These are phyloP conservation scores for Pempheris klunzingeri DNA, from an alignment of 2,797 vertebrate species.

Conservation along the genomic window DNA sequence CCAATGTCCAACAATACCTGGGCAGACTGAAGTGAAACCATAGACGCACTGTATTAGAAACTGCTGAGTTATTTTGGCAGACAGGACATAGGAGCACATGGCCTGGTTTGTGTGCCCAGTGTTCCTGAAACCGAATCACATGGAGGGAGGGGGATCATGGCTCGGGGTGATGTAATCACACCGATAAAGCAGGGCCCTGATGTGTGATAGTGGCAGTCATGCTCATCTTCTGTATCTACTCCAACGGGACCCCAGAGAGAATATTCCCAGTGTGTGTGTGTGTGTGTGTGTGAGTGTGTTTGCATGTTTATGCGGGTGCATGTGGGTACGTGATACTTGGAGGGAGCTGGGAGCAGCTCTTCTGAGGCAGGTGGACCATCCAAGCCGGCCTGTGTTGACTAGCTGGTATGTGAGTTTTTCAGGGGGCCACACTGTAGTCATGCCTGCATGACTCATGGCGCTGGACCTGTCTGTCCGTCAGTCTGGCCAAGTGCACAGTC, in stretches of 20 bases:
- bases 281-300: constrained; percentile 28
- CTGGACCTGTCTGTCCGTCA: constrained; percentile 73
- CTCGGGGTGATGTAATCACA: constrained; percentile 83
- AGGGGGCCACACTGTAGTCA: constrained; percentile 73
- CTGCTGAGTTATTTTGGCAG: constrained; percentile 84
- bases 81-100: constrained; percentile 79
- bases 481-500: constrained; percentile 64
- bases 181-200: constrained; percentile 76
- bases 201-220: constrained; percentile 73
- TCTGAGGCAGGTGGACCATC: constrained; percentile 73
- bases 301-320: constrained; percentile 54
- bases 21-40: constrained; percentile 70
- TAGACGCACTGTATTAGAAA: constrained; percentile 78
- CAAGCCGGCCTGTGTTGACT: constrained; percentile 69
- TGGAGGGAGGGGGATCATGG: constrained; percentile 66
- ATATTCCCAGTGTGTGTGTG: constrained; percentile 52
- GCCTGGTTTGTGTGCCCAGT: constrained; percentile 78
- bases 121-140: constrained; percentile 84
- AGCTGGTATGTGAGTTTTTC: constrained; percentile 75
- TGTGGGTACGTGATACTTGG: constrained; percentile 49
- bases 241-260: constrained; percentile 70
- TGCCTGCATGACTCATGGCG: constrained; percentile 79
- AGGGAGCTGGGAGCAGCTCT: constrained; percentile 47
- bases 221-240: constrained; percentile 68
- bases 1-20: constrained; percentile 69